Base-by-base conservation (phyloP, 2,797 vertebrate species). In the Anableps anableps region DNA sequence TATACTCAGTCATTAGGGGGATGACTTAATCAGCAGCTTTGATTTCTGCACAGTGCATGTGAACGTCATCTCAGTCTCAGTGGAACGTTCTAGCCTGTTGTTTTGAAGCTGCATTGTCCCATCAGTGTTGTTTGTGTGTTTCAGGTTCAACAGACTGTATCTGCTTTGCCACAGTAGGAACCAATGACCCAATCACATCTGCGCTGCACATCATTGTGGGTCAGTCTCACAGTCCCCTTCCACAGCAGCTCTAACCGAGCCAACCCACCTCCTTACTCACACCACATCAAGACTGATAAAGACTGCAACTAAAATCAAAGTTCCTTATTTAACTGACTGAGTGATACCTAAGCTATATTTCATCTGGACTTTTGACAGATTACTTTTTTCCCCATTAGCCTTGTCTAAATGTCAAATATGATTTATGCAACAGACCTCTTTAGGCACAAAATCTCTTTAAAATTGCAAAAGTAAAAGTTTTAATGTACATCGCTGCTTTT, bases 71-170 rank as follows among this genome's bases (percentile, higher is more conserved):
- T 38, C 36, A 38, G 34, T 5, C 1, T 34, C 41, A 71, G 68
- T n/a, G 43, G 68, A 45, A 7, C 41, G 6, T 53, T 75, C 34
- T 60, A 13, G 19, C 9, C 34, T 66, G 62, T 70, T 41, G 36
- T n/a, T 70, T 70, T 3, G 5, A 43, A 70, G 38, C 13, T 68
- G 36, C 19, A 23, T 50, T 36, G 64, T 38, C 36, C 38, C 64
- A 41, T 68, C 21, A 41, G 8, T 77, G 43, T 72, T 34, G 19
- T 79, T 10, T 74, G 55, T 51, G 11, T 71, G 11, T 51, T 88
- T 78, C 90, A 99, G 98, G 98, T 82, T 99, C 98, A 2, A 99
- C 98, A 4, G 98, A 99, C 86, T 99, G 98, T 1, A 94, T 99
- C 90, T 99, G 98, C 86, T 99, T 97, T 43, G 97, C 98, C 10